These are phyloP conservation scores for Oscheius sp. DNA, from an alignment of 2,888 invertebrate species.

Conservation along the genomic window DNA sequence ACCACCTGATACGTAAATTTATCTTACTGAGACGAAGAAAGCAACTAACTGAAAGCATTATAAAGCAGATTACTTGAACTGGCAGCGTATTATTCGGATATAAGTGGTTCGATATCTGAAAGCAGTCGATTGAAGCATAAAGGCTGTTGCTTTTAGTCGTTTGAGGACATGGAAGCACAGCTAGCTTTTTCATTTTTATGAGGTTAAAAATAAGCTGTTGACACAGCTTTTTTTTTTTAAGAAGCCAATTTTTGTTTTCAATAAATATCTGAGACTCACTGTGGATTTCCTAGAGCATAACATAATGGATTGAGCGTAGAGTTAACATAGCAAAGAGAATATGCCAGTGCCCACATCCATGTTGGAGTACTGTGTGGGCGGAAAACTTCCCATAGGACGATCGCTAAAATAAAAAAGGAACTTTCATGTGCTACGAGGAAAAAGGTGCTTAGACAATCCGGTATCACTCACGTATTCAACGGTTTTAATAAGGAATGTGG, in stretches of 20 bases:
- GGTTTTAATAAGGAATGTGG: too few species aligned
- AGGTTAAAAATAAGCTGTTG: too few species aligned
- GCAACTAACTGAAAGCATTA: too few species aligned
- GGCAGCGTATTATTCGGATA: background rate
- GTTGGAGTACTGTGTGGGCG: constrained; percentile 13
- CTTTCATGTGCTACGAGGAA: too few species aligned
- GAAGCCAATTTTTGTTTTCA: background rate
- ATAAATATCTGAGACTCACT: constrained; percentile 9
- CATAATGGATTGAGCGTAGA: constrained; percentile 29
- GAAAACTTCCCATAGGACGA: constrained; percentile 23
- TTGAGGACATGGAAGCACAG: too few species aligned
- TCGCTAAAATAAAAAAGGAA: constrained; percentile 22
- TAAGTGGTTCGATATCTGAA: constrained; percentile 11
- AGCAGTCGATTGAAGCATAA: background rate
- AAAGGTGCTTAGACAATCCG: too few species aligned
- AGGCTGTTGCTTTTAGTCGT: background rate
- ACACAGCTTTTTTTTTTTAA: too few species aligned
- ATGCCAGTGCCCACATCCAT: constrained; percentile 26
- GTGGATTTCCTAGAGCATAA: constrained; percentile 29
- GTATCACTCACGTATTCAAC: too few species aligned
- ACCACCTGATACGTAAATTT: too few species aligned
- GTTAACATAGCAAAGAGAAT: constrained; percentile 31
- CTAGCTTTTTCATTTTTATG: too few species aligned
- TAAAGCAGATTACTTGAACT: too few species aligned
- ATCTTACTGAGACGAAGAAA: too few species aligned